Percentiles rank a stretch among this genome's conserved stretches.
These are phyloP conservation scores for Puntigrus tetrazona DNA, from an alignment of 2,113 vertebrate genomes.

Conservation along the genomic window DNA sequence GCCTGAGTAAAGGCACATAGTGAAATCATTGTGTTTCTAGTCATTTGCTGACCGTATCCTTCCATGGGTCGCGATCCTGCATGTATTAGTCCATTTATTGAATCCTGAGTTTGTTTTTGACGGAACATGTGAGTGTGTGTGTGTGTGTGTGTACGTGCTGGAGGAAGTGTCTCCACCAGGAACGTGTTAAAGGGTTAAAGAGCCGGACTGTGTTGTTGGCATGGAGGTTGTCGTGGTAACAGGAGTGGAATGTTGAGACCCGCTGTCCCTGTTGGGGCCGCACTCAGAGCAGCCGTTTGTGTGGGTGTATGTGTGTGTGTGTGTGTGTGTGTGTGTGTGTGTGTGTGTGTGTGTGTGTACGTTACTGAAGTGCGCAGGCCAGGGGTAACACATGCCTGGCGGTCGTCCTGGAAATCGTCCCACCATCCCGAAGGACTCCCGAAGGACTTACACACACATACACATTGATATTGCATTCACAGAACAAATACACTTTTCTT, in stretches of 20 bases:
- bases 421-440: conserved; percentile 38
- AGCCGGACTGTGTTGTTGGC: conserved; percentile 76
- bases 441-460: conserved; percentile 32
- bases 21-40: not conserved
- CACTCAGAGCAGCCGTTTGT: conserved; percentile 67
- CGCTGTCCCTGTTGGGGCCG: conserved; percentile 74
- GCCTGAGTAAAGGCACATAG: conserved; percentile 4
- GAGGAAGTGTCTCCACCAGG: conserved; percentile 78
- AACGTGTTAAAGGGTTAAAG: conserved; percentile 80
- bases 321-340: conserved; percentile 36
- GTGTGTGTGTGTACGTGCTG: conserved; percentile 71
- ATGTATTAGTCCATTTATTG: conserved; percentile 2
- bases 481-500: conserved; percentile 5
- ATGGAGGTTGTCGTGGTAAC: conserved; percentile 80
- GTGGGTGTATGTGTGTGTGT: conserved; percentile 23
- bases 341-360: conserved; percentile 41
- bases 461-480: not conserved
- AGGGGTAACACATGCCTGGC: conserved; percentile 56
- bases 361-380: conserved; percentile 60
- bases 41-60: not conserved
- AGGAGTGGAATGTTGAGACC: conserved; percentile 78
- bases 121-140: conserved; percentile 44
- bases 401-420: conserved; percentile 54
- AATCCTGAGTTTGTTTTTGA: not conserved
- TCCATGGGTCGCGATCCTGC: not conserved